Conservation (phyloP, 1,140 invertebrate species). For the Grapholita molesta region DNA sequence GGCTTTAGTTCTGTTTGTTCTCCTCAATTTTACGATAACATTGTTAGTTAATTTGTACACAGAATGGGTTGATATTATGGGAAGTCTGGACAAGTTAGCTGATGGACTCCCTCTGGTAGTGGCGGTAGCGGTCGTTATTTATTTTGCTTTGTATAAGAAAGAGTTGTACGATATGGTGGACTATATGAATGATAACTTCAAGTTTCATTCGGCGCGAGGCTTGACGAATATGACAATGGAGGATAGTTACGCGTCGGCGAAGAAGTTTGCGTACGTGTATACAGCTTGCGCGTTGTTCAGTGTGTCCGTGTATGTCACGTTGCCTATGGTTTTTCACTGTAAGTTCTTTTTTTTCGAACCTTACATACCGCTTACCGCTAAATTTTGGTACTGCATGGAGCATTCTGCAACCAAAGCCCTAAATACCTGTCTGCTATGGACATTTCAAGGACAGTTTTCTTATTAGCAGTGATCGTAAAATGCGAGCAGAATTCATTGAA, state of each 20-base stretch:
- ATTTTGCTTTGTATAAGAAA: constrained; percentile 44
- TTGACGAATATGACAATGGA: constrained; percentile 67
- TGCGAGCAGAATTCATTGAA: too few species aligned
- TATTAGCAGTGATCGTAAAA: too few species aligned
- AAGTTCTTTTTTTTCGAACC: constrained; percentile 42
- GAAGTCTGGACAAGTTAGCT: constrained; percentile 49
- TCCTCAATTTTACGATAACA: constrained; percentile 33
- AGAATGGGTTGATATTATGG: constrained; percentile 54
- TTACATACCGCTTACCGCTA: too few species aligned
- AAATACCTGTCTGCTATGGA: too few species aligned
- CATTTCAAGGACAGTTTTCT: too few species aligned
- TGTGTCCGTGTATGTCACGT: constrained; percentile 49
- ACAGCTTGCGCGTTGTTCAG: constrained; percentile 58
- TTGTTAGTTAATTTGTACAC: constrained; percentile 49
- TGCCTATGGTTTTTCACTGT: constrained; percentile 53
- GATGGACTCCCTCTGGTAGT: constrained; percentile 51
- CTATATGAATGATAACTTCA: constrained; percentile 54
- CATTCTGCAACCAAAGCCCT: too few species aligned
- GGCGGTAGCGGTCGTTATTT: constrained; percentile 49
- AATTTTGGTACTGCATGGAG: too few species aligned
- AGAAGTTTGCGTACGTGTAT: constrained; percentile 53
- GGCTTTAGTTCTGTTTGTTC: constrained; percentile 43
- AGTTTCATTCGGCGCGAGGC: constrained; percentile 52
- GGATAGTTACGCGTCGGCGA: constrained; percentile 47
- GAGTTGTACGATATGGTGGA: constrained; percentile 50